Evolutionary conservation across 2,113 vertebrate genomes (phyloP).

Genomic region (Shinisaurus crocodilurus): DNA sequence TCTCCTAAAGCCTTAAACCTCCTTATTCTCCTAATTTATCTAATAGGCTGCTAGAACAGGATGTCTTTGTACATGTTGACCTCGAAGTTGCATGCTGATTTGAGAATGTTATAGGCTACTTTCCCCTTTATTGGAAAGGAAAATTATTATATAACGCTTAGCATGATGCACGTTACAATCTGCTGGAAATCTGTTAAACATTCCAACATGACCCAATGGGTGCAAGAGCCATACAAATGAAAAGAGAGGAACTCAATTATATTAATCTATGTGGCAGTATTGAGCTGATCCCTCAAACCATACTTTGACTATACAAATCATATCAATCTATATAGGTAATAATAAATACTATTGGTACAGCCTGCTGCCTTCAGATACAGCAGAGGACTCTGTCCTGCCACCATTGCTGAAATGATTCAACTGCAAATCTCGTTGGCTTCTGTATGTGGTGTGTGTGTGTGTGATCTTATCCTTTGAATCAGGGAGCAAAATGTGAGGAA

Average conservation of each 20-base stretch:
- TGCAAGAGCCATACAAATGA: neutral
- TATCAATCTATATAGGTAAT: neutral
- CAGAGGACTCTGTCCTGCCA: neutral
- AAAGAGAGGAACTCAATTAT: neutral
- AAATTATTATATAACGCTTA: neutral
- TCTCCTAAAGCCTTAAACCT: slow-evolving; percentile 70
- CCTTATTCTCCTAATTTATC: slow-evolving; percentile 74
- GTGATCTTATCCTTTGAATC: neutral
- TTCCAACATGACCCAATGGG: neutral
- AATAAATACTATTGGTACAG: neutral
- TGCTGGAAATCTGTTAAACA: neutral
- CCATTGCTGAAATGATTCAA: neutral
- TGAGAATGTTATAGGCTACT: slow-evolving; percentile 31
- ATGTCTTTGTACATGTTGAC: slow-evolving; percentile 65
- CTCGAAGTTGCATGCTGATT: slow-evolving; percentile 48
- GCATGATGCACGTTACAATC: neutral
- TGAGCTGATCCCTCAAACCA: neutral
- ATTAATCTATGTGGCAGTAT: neutral
- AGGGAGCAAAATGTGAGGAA: neutral
- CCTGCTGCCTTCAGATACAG: neutral
- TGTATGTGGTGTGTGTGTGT: neutral
- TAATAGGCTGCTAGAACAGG: slow-evolving; percentile 70
- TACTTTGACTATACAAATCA: neutral
- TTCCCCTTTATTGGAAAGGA: slow-evolving; percentile 29
- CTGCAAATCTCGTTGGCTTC: neutral